Evolutionary conservation across 92 coral and sea anemone genomes (phyloP), one percentile per base, ranked within the genome.

Genomic region (Parazoanthus swiftii): DNA sequence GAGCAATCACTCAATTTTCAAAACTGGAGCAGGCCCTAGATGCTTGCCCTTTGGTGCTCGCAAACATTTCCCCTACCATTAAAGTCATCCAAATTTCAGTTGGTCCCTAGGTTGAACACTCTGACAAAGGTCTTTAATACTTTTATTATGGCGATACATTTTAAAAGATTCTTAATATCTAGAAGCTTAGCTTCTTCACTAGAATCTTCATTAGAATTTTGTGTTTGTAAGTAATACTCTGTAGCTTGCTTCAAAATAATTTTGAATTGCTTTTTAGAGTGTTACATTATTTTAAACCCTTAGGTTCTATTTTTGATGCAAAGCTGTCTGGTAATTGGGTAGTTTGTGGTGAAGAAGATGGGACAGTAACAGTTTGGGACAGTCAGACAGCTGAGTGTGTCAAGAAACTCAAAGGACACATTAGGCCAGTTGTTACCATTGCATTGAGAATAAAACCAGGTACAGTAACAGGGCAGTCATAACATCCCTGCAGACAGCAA

Each of bases 301-400:
- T n/a, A 95, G 97, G 94, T 76, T 92, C 81, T 43, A 89, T 93
- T 46, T 92, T 85, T 77, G 93, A 92, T 89, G 96, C 90, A 36
- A 92, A 92, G 91, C 87, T 92, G 65, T 92, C 93, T 26, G 98
- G 98, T 43, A 97, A 93, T 74, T 76, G 92, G 76, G 86, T 96
- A 23, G 88, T 91, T 65, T 93, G 96, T 23, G 96, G 97, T 91
- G 93, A 93, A 18, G 92, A 86, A 18, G 95, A 96, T 80, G 86
- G 92, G 6, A 89, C 88, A 35, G 89, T 96, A 39, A 90, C 93
- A 63, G 77, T 95, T 73, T 95, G 98, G 95, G 99, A 96, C 71
- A 88, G 94, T 63, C 90, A 95, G 95, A 95, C 98, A 39, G 90
- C 90, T 37, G 68, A 76, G 26, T 93, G 97, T 35, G 42, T 96